These are phyloP conservation scores for Crypturellus tataupa DNA, from an alignment of 2,797 vertebrate genomes.

Conservation along the genomic window DNA sequence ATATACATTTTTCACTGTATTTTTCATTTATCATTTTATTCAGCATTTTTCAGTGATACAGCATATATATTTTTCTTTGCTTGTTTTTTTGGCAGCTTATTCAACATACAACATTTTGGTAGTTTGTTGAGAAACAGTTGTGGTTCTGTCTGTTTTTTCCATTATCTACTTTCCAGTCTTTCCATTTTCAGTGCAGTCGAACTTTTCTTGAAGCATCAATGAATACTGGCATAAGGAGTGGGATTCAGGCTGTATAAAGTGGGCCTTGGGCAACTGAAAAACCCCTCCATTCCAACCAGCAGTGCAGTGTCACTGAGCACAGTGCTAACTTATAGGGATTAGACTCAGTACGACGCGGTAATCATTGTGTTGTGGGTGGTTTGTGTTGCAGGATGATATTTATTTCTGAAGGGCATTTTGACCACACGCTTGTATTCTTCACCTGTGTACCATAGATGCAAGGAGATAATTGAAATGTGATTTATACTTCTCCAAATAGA, in stretches of 20 bases:
- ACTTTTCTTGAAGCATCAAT: neutral
- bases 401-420: neutral
- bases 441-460: fast-evolving
- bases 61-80: fast-evolving
- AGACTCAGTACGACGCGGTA: neutral
- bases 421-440: neutral
- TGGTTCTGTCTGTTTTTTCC: neutral
- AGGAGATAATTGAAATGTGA: neutral
- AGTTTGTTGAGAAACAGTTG: neutral
- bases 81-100: neutral
- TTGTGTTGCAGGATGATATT: neutral
- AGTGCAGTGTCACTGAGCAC: neutral
- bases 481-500: neutral
- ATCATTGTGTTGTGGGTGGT: neutral
- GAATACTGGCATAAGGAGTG: neutral
- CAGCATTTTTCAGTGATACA: neutral
- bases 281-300: neutral
- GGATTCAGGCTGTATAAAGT: neutral
- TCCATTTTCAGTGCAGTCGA: neutral
- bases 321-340: neutral
- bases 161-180: neutral
- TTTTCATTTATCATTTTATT: no score
- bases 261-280: neutral
- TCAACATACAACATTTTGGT: neutral
- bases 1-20: neutral